phyloP scores from a whole-genome alignment of 2,888 invertebrate species.

The Leptopilina syphax region DNA sequence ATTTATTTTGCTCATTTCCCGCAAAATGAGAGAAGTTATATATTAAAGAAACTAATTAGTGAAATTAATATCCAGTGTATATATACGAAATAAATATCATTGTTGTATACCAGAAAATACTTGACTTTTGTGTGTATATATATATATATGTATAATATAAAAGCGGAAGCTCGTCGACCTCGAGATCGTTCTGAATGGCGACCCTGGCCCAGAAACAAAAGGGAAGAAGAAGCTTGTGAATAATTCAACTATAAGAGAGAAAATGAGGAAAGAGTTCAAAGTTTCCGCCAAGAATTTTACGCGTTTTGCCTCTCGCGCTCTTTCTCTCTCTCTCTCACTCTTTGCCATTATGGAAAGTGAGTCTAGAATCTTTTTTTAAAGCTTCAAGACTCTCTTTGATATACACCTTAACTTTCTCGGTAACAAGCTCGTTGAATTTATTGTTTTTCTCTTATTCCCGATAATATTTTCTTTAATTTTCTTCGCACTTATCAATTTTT shows the following conservation, averaged over 20 bases:
- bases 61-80: neutral
- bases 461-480: conserved; percentile 45
- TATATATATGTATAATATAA: no score
- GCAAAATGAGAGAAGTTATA: neutral
- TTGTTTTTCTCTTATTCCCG: conserved; percentile 51
- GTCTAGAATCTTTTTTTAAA: conserved; percentile 56
- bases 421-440: conserved; percentile 42
- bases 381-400: conserved; percentile 55
- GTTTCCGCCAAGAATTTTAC: conserved; percentile 72
- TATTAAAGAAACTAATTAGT: neutral
- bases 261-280: conserved; percentile 76
- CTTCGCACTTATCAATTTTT: neutral
- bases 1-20: conserved; percentile 1
- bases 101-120: neutral
- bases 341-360: conserved; percentile 57
- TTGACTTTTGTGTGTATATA: conserved; percentile 1
- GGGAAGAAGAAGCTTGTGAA: conserved; percentile 74
- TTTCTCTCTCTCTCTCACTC: neutral
- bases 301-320: conserved; percentile 49
- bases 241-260: conserved; percentile 74
- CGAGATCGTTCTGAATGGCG: conserved; percentile 69
- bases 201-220: conserved; percentile 77
- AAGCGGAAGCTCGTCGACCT: conserved; percentile 54
- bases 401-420: conserved; percentile 53
- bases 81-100: conserved; percentile 17